These are phyloP conservation scores for Mormyrops boulengeri DNA, from an alignment of 2,797 vertebrate species.

Conservation along the genomic window DNA sequence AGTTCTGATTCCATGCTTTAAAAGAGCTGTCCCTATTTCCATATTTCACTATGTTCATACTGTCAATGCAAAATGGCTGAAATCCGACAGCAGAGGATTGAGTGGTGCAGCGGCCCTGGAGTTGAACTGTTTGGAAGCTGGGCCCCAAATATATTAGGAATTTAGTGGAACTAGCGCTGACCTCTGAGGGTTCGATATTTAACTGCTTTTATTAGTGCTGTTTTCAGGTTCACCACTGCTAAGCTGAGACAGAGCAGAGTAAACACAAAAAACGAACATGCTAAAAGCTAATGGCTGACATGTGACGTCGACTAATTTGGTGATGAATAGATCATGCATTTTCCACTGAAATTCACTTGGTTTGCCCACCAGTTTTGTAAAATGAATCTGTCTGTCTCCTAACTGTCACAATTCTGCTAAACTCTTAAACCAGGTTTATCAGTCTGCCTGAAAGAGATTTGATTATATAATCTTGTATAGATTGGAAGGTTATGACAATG, in stretches of 20 bases:
- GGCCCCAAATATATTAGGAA: not conserved
- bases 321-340: not conserved
- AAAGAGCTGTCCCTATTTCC: not conserved
- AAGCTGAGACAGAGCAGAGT: not conserved
- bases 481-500: not conserved
- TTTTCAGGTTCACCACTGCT: not conserved
- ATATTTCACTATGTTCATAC: not conserved
- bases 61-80: not conserved
- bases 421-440: not conserved
- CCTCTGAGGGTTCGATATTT: not conserved
- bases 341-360: not conserved
- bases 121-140: not conserved
- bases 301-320: not conserved
- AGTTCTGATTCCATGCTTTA: not conserved
- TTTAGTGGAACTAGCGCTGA: not conserved
- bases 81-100: not conserved
- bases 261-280: not conserved
- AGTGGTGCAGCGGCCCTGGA: not conserved
- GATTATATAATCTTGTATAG: not conserved
- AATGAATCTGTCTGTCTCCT: not conserved
- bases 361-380: not conserved
- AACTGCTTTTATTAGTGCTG: not conserved
- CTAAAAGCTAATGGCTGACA: not conserved
- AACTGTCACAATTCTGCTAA: not conserved
- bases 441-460: not conserved